phyloP scores from a whole-genome alignment of 92 coral and sea anemone species.

The Porites evermanni region DNA sequence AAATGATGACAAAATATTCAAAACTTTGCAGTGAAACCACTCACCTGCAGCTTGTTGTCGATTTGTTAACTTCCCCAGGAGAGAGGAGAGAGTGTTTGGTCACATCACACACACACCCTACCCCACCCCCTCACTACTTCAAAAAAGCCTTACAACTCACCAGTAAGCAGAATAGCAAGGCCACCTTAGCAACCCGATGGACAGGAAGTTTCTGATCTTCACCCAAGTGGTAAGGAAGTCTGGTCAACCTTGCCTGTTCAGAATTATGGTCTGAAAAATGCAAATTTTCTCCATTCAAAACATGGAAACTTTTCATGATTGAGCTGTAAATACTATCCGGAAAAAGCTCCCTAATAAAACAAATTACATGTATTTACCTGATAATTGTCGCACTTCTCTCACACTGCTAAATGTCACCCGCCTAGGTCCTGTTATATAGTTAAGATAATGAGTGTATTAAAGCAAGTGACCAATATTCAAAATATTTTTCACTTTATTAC shows the following conservation, averaged over 20 bases:
- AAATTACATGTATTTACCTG: conserved; percentile 46
- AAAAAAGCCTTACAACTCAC: conserved; percentile 42
- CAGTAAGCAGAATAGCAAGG: conserved; percentile 90
- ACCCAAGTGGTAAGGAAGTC: conserved; percentile 12
- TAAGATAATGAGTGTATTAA: too few relatives aligned
- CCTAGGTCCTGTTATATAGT: conserved; percentile 41
- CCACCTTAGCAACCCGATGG: conserved; percentile 70
- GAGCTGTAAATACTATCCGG: too few relatives aligned
- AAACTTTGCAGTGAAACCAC: too few relatives aligned
- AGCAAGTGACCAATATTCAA: background rate
- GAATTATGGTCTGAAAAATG: conserved; percentile 9
- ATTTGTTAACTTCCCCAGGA: too few relatives aligned
- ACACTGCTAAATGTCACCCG: conserved; percentile 71
- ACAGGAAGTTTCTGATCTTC: conserved; percentile 14
- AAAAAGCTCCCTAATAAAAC: background rate
- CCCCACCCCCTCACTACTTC: background rate
- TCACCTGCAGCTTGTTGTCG: too few relatives aligned
- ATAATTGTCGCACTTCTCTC: conserved; percentile 80
- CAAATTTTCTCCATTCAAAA: background rate
- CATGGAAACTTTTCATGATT: background rate
- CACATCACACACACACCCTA: background rate
- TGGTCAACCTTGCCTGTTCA: conserved; percentile 35
- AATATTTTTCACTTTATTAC: too few relatives aligned
- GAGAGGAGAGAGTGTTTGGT: too few relatives aligned
- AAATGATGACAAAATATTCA: too few relatives aligned